These are phyloP conservation scores for Halcyon senegalensis DNA, from an alignment of 2,113 vertebrate species.

Conservation along the genomic window DNA sequence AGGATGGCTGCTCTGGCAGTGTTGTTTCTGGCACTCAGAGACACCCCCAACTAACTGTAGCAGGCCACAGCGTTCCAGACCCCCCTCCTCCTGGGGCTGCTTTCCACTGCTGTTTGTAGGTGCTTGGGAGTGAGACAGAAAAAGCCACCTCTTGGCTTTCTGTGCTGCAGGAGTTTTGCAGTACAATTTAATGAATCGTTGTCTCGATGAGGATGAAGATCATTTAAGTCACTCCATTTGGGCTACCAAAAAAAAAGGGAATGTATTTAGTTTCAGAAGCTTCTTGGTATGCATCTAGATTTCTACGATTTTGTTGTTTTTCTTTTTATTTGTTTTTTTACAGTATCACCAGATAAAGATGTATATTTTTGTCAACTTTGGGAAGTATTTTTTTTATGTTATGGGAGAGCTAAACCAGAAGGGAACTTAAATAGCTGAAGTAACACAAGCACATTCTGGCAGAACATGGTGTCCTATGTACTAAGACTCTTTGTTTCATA, in stretches of 20 bases:
- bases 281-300: not conserved
- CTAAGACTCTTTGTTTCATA: not conserved
- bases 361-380: not conserved
- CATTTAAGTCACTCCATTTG: not conserved
- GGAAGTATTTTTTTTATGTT: not conserved
- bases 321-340: not conserved
- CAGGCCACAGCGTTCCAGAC: accelerated
- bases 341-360: not conserved
- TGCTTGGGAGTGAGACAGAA: not conserved
- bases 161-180: not conserved
- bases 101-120: accelerated
- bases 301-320: not conserved
- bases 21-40: not conserved
- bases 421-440: not conserved
- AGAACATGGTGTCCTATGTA: not conserved
- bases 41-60: not conserved
- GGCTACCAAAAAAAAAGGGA: not conserved
- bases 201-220: not conserved
- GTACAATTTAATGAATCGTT: not conserved
- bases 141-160: not conserved
- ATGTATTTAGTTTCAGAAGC: not conserved
- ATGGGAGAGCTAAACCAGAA: not conserved
- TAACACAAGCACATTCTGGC: not conserved
- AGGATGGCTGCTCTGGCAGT: not conserved
- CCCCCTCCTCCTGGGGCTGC: not conserved